Percentiles rank a stretch among this genome's conserved stretches.
Evolutionary conservation across 1,140 invertebrate species (phyloP).

Genomic region (Ceratina calcarata): DNA sequence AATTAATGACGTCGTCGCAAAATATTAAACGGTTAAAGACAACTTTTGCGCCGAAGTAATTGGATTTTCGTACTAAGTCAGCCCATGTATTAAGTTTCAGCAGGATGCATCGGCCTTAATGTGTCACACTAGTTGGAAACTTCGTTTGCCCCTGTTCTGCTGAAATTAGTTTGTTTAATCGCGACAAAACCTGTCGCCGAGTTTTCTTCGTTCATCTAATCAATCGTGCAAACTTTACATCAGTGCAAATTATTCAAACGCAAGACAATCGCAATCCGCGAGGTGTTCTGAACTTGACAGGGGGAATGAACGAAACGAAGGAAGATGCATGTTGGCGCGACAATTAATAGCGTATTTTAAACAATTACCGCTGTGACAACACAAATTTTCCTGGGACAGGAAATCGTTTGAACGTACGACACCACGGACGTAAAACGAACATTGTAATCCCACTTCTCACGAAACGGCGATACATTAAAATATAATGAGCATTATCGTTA

Average conservation of each 20-base stretch:
- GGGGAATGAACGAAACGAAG: neutral
- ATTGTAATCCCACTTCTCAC: conserved; percentile 4
- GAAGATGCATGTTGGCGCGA: neutral
- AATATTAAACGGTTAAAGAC: neutral
- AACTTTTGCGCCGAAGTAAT: conserved; percentile 17
- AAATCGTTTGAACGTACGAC: conserved; percentile 8
- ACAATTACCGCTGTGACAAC: neutral
- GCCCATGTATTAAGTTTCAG: conserved; percentile 2
- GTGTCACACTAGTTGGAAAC: conserved; percentile 32
- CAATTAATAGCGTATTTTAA: neutral
- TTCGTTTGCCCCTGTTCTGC: neutral
- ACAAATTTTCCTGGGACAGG: conserved; percentile 13
- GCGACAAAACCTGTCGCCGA: neutral
- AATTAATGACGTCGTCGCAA: too few relatives aligned
- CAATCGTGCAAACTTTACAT: neutral
- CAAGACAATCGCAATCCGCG: too few relatives aligned
- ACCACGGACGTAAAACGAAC: neutral
- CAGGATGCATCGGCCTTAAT: conserved; percentile 28
- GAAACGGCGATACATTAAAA: neutral
- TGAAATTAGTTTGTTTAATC: conserved; percentile 44
- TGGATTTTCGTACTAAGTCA: conserved; percentile 14
- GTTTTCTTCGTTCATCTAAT: neutral
- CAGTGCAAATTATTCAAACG: too few relatives aligned
- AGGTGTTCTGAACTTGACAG: neutral
- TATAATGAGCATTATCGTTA: conserved; percentile 18